phyloP scores from a whole-genome alignment of 2,888 invertebrate genomes.

The Ennomos fuscantarius region DNA sequence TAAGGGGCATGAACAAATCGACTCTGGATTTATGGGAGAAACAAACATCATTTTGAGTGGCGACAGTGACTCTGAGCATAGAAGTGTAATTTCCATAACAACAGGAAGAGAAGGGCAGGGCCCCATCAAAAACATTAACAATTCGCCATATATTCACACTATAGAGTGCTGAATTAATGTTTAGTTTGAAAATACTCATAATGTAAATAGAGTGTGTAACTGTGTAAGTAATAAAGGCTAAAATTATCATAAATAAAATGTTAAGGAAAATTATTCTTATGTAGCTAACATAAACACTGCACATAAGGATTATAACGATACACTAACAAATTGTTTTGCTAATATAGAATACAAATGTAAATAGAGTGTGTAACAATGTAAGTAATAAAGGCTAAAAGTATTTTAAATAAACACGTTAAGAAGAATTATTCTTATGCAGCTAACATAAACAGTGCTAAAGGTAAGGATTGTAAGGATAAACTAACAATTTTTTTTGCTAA shows the following conservation, averaged over 20 bases:
- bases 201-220: constrained; percentile 7
- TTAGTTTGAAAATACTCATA: constrained; percentile 12
- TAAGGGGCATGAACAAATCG: constrained; percentile 69
- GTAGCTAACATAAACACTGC: too few species aligned
- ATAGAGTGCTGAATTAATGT: constrained; percentile 62
- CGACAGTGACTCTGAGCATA: constrained; percentile 79
- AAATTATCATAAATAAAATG: background rate
- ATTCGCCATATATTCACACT: constrained; percentile 68
- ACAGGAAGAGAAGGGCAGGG: constrained; percentile 70
- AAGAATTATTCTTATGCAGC: too few species aligned
- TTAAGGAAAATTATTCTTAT: constrained; percentile 7
- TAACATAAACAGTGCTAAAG: too few species aligned
- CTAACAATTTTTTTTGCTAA: too few species aligned
- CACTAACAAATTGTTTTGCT: too few species aligned
- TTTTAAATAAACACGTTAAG: too few species aligned
- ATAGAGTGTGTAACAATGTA: constrained; percentile 3
- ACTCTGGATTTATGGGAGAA: constrained; percentile 78
- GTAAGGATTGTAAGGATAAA: too few species aligned
- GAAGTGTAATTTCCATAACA: constrained; percentile 79
- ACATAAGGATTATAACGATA: constrained; percentile 13
- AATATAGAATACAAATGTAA: constrained; percentile 1
- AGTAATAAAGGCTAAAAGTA: too few species aligned
- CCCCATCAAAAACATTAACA: constrained; percentile 67
- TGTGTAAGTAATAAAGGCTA: background rate
- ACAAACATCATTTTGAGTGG: constrained; percentile 79